Evolutionary conservation across 2,113 vertebrate species (phyloP), one percentile per base, ranked within the genome.

Genomic region (Vulpes vulpes): DNA sequence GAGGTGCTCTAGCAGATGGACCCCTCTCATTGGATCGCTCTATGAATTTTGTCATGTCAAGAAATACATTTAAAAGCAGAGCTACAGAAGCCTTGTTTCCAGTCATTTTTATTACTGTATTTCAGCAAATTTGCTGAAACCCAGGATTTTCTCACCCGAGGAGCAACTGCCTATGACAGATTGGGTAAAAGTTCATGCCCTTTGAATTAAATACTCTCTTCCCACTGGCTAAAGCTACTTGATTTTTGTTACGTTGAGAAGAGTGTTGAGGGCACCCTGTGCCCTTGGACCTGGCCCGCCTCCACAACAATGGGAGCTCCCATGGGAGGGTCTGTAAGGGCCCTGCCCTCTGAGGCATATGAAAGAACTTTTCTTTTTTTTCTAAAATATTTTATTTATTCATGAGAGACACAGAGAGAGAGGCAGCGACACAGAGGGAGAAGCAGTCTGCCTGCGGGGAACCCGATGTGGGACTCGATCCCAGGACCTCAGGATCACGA

Each of bases 11-110:
- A 51, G 74, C 2, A 30, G 9, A 20, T 65, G 27, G 35, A 14
- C 11, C 38, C 23, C 27, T 69, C 30, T 96, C 43, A 9, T 23
- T 57, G 88, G 64, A 59, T 11, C 19, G 0, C 76, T 71, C 27
- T 90, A 2, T 74, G 43, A 86, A 57, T 69, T 83, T 81, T 90
- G n/a, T 49, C 69, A 27, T 57, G 27, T 91, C 57, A 71, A 49
- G 49, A 92, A 91, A 53, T 89, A 25, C 49, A 67, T 55, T 65
- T 49, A 67, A 89, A 51, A 84, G 43, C 25, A 79, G 25, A 49
- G 19, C 23, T 69, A 51, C n/a, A 92, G 30, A 92, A 97, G 9
- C 23, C 30, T 90, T 81, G 51, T 76, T 89, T 94, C 51, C 62
- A 35, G 2, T 69, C n/a, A 89, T 57, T 93, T 89, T 86, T 84